These are phyloP conservation scores for Halcyon malimbica DNA, from an alignment of 2,113 vertebrate species.

Conservation along the genomic window DNA sequence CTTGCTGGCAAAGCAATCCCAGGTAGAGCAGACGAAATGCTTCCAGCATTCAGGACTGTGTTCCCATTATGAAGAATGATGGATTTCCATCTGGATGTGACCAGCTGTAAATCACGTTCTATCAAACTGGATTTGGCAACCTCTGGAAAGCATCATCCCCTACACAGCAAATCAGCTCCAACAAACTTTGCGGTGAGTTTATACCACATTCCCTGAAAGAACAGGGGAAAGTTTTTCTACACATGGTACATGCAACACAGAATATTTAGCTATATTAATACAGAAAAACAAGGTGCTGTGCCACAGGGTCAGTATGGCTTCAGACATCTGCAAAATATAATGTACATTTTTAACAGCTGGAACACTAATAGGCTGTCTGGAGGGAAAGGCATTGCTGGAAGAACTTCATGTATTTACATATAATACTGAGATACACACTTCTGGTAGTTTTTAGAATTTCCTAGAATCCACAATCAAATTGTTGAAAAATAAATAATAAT, in stretches of 20 bases:
- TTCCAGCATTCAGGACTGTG: neutral
- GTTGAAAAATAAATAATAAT: conserved; percentile 17
- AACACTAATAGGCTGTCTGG: neutral
- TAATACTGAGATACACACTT: neutral
- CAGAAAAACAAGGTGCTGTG: neutral
- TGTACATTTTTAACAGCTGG: neutral
- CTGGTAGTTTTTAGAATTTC: neutral
- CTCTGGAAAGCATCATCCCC: neutral
- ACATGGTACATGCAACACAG: neutral
- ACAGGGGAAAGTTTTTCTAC: neutral
- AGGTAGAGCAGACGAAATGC: neutral
- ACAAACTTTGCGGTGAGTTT: neutral
- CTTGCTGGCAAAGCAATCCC: neutral
- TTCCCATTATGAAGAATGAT: neutral
- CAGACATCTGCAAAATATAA: neutral
- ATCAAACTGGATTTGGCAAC: neutral
- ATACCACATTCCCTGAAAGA: neutral
- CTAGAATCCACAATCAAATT: neutral
- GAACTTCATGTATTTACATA: neutral
- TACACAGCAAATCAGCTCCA: neutral
- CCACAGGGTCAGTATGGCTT: neutral
- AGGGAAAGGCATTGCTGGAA: neutral
- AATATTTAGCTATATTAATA: neutral
- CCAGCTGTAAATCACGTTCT: neutral
- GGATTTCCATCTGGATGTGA: neutral